These are phyloP conservation scores for Antennarius maculatus DNA, from an alignment of 2,797 vertebrate genomes.

Conservation along the genomic window DNA sequence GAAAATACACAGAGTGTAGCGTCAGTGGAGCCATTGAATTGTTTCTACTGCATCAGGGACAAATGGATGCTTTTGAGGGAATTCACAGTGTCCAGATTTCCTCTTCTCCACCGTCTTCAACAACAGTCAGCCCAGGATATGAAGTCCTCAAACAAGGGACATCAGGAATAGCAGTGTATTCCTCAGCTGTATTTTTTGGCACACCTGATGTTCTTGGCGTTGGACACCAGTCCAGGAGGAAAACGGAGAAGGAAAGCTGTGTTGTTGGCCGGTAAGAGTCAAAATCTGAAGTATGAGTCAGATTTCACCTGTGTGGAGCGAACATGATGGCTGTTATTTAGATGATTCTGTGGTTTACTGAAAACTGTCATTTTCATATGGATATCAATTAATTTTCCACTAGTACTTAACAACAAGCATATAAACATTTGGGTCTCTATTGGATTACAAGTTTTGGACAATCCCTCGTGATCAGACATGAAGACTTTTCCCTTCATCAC, in stretches of 20 bases:
- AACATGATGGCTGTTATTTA: constrained; percentile 7
- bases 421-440: no score
- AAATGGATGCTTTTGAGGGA: constrained; percentile 83
- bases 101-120: constrained; percentile 65
- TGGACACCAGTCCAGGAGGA: constrained; percentile 42
- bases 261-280: constrained; percentile 75
- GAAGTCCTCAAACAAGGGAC: constrained; percentile 71
- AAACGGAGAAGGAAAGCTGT: constrained; percentile 62
- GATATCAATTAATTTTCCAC: no score
- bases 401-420: no score
- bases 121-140: constrained; percentile 67
- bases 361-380: background rate
- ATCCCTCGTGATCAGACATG: no score
- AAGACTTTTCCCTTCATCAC: no score
- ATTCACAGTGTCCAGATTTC: constrained; percentile 80
- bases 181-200: constrained; percentile 75
- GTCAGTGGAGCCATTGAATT: background rate
- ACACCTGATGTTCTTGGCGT: constrained; percentile 45
- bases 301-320: constrained; percentile 1
- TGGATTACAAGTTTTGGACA: no score
- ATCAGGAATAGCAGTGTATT: constrained; percentile 78
- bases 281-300: constrained; percentile 5
- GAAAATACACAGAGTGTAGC: constrained; percentile 3
- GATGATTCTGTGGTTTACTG: background rate
- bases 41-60: constrained; percentile 28